Conservation (phyloP, 2,888 invertebrate species). For the Melanophora roralis region DNA sequence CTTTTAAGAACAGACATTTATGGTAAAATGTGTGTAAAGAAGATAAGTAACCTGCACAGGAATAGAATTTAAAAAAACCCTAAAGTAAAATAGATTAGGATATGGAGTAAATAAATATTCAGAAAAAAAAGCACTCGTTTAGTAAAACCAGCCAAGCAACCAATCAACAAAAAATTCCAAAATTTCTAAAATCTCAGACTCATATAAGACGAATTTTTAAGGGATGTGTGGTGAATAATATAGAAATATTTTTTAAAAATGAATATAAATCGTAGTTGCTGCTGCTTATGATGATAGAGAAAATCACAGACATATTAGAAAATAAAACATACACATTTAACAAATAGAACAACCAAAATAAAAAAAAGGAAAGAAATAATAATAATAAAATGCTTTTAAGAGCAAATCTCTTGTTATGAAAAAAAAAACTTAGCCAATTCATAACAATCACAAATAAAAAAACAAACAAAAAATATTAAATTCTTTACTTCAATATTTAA, state of each 20-base stretch:
- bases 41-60: conserved; percentile 30
- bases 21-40: neutral
- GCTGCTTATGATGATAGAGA: conserved; percentile 21
- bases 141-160: neutral
- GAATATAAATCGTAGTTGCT: conserved; percentile 38
- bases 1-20: neutral
- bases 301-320: conserved; percentile 46
- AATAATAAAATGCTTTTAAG: neutral
- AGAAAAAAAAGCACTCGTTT: conserved; percentile 8
- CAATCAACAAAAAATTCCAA: conserved; percentile 6
- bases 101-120: conserved; percentile 55
- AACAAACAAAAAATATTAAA: conserved; percentile 22
- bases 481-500: conserved; percentile 17
- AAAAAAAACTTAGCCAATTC: neutral
- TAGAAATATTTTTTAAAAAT: conserved; percentile 5
- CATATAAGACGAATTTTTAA: neutral
- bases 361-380: conserved; percentile 18
- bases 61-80: neutral
- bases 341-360: neutral
- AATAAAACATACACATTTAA: conserved; percentile 1
- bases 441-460: neutral
- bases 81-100: conserved; percentile 50
- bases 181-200: neutral
- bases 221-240: conserved; percentile 36
- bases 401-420: neutral